phyloP scores from a whole-genome alignment of 2,113 vertebrate genomes.

The Agelaius tricolor region DNA sequence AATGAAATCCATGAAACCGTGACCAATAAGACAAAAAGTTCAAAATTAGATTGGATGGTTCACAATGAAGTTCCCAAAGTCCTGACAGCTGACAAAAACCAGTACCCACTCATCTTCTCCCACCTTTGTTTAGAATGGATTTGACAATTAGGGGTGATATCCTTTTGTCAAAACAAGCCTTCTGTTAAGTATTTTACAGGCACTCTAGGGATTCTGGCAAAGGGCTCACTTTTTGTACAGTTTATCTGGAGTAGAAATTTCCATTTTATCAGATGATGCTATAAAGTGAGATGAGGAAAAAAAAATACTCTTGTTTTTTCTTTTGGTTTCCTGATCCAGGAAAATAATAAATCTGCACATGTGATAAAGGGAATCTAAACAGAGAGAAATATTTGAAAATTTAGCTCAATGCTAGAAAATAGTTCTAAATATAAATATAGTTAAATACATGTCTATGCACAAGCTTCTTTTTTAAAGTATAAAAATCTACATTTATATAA shows the following conservation, averaged over 20 bases:
- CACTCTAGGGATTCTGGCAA: constrained; percentile 28
- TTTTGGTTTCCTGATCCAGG: background rate
- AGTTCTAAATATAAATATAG: background rate
- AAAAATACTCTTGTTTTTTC: background rate
- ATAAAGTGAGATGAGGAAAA: constrained; percentile 58
- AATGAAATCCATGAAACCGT: background rate
- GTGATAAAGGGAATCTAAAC: background rate
- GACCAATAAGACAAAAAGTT: constrained; percentile 3
- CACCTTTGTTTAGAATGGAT: constrained; percentile 67
- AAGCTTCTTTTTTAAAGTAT: background rate
- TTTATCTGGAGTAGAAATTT: constrained; percentile 68
- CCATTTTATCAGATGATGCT: constrained; percentile 57
- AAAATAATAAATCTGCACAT: background rate
- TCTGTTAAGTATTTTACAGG: constrained; percentile 68
- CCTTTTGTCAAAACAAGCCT: constrained; percentile 69
- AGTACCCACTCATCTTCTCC: constrained; percentile 60
- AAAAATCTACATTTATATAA: background rate
- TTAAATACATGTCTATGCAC: background rate
- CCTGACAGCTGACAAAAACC: constrained; percentile 67
- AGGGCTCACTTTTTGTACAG: constrained; percentile 61
- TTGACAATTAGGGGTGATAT: constrained; percentile 60
- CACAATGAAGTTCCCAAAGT: constrained; percentile 66
- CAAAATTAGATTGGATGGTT: constrained; percentile 22
- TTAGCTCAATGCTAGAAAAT: background rate
- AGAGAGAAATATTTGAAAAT: background rate